Percentiles rank a stretch among this genome's conserved stretches.
Conservation (phyloP, 2,113 vertebrate species). For the Pongo pygmaeus region DNA sequence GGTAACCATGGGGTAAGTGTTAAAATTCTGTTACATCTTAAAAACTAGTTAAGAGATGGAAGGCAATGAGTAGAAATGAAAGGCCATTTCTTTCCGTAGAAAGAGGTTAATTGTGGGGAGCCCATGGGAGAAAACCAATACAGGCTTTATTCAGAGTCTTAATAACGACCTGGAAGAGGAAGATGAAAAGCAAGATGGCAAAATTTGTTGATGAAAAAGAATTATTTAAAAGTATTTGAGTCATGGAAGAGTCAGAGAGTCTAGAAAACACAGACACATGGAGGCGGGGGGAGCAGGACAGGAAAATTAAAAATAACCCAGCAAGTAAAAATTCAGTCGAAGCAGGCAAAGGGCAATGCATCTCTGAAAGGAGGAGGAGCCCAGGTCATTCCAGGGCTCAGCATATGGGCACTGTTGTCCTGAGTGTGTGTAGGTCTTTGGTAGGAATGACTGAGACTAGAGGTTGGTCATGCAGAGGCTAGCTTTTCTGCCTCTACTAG, state of each 20-base stretch:
- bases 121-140: slow-evolving; percentile 60
- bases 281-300: fast-evolving
- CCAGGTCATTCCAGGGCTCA: too few species aligned
- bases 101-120: slow-evolving; percentile 72
- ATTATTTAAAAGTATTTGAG: slow-evolving; percentile 75
- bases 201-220: slow-evolving; percentile 73
- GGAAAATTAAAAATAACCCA: slow-evolving; percentile 36
- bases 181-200: slow-evolving; percentile 75
- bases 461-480: background rate
- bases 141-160: slow-evolving; percentile 63
- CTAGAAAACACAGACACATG: slow-evolving; percentile 54
- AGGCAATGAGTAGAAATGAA: slow-evolving; percentile 66
- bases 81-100: slow-evolving; percentile 64
- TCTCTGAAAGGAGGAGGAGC: background rate
- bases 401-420: background rate
- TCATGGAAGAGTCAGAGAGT: slow-evolving; percentile 54
- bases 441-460: background rate
- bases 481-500: background rate
- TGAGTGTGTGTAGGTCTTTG: background rate
- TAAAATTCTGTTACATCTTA: slow-evolving; percentile 76
- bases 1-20: slow-evolving; percentile 68
- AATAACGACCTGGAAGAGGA: slow-evolving; percentile 70
- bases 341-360: background rate
- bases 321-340: slow-evolving; percentile 6
- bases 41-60: slow-evolving; percentile 67